These are phyloP conservation scores for Nipponia nippon DNA, from an alignment of 2,113 vertebrate species.

Conservation along the genomic window DNA sequence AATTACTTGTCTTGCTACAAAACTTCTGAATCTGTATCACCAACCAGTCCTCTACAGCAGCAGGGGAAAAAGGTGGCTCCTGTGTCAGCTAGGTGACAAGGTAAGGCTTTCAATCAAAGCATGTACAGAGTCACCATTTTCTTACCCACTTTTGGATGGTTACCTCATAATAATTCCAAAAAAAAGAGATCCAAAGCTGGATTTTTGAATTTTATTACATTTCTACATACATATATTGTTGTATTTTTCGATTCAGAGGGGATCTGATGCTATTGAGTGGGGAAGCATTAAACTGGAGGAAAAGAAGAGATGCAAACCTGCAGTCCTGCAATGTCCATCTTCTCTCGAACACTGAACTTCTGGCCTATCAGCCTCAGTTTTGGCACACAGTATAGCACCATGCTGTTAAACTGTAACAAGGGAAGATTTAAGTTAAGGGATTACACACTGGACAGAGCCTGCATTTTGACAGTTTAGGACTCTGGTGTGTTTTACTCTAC, in stretches of 20 bases:
- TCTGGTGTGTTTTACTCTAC: neutral
- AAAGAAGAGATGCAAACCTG: constrained; percentile 78
- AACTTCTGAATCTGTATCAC: neutral
- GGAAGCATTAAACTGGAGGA: neutral
- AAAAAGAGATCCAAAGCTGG: neutral
- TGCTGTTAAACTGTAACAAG: constrained; percentile 89
- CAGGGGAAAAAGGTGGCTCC: neutral
- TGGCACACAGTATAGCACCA: constrained; percentile 96
- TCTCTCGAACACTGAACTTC: constrained; percentile 96
- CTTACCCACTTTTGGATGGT: neutral
- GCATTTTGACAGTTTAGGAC: neutral
- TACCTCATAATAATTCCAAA: neutral
- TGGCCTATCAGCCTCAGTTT: constrained; percentile 94
- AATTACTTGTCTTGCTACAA: neutral
- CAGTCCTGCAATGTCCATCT: constrained; percentile 92
- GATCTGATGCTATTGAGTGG: neutral
- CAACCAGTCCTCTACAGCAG: neutral
- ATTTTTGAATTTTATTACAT: neutral
- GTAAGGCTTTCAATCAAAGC: neutral
- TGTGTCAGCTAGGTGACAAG: neutral
- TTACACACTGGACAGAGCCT: neutral
- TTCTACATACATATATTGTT: neutral
- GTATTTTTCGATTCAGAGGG: neutral
- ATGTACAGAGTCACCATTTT: neutral
- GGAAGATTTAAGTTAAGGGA: neutral